These are phyloP conservation scores for Nomada flava DNA, from an alignment of 2,888 invertebrate species.

Conservation along the genomic window DNA sequence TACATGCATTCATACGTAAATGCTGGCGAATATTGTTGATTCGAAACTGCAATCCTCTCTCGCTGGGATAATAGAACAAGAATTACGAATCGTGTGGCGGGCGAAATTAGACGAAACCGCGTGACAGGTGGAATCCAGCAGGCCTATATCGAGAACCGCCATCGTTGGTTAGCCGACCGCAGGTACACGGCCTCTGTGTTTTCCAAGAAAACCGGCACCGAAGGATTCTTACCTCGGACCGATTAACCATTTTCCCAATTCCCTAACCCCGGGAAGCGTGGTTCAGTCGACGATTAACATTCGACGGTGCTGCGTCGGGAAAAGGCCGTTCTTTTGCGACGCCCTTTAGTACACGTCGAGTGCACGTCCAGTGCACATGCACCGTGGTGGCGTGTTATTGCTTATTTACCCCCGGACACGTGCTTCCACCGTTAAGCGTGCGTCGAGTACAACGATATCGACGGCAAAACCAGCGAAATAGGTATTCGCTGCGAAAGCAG, in stretches of 20 bases:
- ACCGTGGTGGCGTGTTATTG: conserved; percentile 70
- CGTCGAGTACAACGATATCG: conserved; percentile 58
- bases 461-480: conserved; percentile 41
- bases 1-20: conserved; percentile 19
- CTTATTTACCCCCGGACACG: conserved; percentile 74
- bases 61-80: conserved; percentile 26
- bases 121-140: conserved; percentile 70
- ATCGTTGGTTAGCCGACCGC: conserved; percentile 21
- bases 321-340: conserved; percentile 47
- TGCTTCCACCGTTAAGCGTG: conserved; percentile 64
- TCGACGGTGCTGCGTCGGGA: neutral
- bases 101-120: conserved; percentile 69
- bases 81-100: conserved; percentile 51
- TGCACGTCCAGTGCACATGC: conserved; percentile 70
- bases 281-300: conserved; percentile 9
- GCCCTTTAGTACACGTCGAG: conserved; percentile 53
- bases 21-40: conserved; percentile 45
- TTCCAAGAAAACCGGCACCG: neutral
- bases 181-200: conserved; percentile 27
- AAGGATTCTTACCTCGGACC: neutral
- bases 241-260: conserved; percentile 10
- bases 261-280: conserved; percentile 55
- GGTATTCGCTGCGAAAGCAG: conserved; percentile 44
- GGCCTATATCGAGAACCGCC: conserved; percentile 34
- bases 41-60: conserved; percentile 24